Conservation (phyloP, 2,113 vertebrate genomes). For the Charadrius vociferus region DNA sequence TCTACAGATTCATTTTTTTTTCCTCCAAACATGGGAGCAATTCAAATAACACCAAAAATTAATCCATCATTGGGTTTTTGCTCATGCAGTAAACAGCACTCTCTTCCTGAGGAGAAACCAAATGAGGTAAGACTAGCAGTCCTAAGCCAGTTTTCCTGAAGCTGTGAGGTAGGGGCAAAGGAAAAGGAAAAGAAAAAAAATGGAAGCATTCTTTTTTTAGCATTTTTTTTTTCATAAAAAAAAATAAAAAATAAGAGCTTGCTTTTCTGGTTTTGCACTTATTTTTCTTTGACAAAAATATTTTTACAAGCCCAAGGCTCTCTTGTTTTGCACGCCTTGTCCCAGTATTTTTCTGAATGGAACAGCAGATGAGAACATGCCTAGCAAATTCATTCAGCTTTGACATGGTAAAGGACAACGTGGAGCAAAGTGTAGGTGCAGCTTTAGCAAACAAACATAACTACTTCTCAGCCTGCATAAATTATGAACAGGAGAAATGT, state of each 20-base stretch:
- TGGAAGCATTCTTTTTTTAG: fast-evolving
- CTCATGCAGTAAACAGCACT: neutral
- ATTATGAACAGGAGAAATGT: neutral
- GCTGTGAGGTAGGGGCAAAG: neutral
- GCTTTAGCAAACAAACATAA: neutral
- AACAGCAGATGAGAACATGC: neutral
- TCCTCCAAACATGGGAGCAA: neutral
- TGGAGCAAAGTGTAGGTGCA: neutral
- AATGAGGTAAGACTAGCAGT: neutral
- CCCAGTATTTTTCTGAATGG: neutral
- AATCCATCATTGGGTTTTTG: neutral
- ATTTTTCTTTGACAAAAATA: neutral
- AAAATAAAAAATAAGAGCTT: neutral
- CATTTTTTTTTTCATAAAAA: neutral
- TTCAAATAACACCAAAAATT: conserved; percentile 19
- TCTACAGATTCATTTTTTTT: neutral
- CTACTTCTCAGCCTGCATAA: neutral
- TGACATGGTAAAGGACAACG: neutral
- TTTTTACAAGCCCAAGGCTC: neutral
- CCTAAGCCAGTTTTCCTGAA: neutral
- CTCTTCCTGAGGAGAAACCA: conserved; percentile 3
- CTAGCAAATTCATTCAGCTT: neutral
- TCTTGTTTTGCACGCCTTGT: neutral
- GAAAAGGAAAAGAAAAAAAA: neutral
- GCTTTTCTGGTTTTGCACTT: neutral